Conservation (phyloP, 1,140 invertebrate genomes). For the Camponotus vicinus region DNA sequence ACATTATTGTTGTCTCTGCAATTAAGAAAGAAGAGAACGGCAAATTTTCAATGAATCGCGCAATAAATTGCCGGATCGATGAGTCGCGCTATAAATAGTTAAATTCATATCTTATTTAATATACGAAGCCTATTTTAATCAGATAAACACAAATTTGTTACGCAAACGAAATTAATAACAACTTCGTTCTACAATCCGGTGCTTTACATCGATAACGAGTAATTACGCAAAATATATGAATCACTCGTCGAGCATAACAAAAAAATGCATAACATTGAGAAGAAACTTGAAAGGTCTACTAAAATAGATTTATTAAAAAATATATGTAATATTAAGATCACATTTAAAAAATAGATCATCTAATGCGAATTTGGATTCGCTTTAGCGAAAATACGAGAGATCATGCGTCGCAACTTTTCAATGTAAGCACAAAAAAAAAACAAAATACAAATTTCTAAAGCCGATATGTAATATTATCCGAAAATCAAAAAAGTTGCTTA, state of each 20-base stretch:
- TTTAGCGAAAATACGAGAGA: too few species aligned
- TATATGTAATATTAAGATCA: too few species aligned
- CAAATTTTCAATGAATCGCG: not conserved
- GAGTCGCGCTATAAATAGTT: conserved; percentile 16
- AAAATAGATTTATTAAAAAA: too few species aligned
- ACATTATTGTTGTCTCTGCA: not conserved
- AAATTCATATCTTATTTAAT: conserved; percentile 15
- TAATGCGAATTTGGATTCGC: too few species aligned
- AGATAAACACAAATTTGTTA: conserved; percentile 34
- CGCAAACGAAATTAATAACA: conserved; percentile 21
- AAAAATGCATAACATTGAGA: not conserved
- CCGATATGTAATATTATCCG: too few species aligned
- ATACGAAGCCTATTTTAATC: conserved; percentile 44
- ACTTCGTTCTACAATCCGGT: not conserved
- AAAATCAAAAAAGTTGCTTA: too few species aligned
- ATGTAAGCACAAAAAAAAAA: too few species aligned
- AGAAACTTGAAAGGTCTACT: not conserved
- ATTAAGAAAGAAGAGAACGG: not conserved
- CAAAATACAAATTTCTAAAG: too few species aligned
- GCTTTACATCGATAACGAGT: conserved; percentile 20
- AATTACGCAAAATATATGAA: conserved; percentile 28
- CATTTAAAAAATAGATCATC: too few species aligned
- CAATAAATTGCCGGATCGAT: conserved; percentile 25
- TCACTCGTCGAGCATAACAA: not conserved
- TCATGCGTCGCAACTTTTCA: too few species aligned